Evolutionary conservation across 1,140 invertebrate species (phyloP).

Genomic region (Alviniconcha marisindica): DNA sequence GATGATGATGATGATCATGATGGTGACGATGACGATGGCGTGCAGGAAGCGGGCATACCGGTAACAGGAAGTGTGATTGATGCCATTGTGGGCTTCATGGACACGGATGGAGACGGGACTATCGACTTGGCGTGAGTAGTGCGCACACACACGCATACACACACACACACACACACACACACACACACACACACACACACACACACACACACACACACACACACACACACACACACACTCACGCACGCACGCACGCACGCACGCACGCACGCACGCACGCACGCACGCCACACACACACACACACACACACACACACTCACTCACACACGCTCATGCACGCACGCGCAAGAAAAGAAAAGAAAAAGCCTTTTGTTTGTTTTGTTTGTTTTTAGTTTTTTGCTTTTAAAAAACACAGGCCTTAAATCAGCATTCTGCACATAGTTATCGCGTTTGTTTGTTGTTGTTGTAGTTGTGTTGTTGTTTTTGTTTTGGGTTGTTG

Average conservation of each 20-base stretch:
- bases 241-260: background rate
- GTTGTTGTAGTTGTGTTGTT: background rate
- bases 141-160: background rate
- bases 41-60: slow-evolving; percentile 59
- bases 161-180: background rate
- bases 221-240: no score
- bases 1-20: background rate
- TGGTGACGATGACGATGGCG: background rate
- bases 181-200: no score
- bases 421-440: background rate
- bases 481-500: background rate
- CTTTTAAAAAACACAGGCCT: background rate
- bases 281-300: no score
- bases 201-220: background rate
- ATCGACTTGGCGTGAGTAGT: slow-evolving; percentile 56
- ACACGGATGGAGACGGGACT: slow-evolving; percentile 56
- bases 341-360: background rate
- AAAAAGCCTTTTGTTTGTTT: background rate
- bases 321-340: background rate
- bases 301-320: background rate
- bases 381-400: background rate
- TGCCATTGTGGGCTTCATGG: slow-evolving; percentile 62
- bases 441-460: background rate
- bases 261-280: background rate
- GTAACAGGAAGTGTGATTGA: slow-evolving; percentile 57